A percentile compares a stretch with the other conserved stretches of the same genome.
These are phyloP conservation scores for Hydrozoanthus gracilis DNA, from an alignment of 92 coral and sea anemone species.

Conservation along the genomic window DNA sequence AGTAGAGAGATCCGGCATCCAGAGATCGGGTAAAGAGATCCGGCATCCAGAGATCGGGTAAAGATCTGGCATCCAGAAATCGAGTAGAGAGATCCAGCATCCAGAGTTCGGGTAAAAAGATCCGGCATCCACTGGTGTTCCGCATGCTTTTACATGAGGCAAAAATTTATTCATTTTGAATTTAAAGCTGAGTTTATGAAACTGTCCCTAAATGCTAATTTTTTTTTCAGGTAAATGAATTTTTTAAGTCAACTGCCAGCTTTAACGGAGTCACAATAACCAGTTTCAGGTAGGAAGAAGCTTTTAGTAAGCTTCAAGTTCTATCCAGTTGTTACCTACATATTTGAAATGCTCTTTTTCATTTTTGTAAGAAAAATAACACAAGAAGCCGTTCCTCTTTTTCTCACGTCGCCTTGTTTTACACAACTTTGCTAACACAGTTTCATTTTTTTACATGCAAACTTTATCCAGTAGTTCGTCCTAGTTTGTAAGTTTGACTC, in stretches of 20 bases:
- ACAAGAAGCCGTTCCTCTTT: not conserved
- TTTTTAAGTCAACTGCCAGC: not conserved
- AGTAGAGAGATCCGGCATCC: too few species aligned
- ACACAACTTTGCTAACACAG: not conserved
- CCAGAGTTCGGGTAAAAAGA: too few species aligned
- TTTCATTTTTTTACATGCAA: not conserved
- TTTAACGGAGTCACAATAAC: not conserved
- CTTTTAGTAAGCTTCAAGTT: not conserved
- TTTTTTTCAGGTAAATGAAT: conserved; percentile 12
- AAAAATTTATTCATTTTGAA: not conserved
- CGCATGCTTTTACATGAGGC: not conserved
- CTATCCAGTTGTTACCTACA: not conserved
- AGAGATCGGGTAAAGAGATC: too few species aligned
- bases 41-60: too few species aligned
- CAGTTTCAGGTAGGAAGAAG: not conserved
- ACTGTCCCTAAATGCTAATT: not conserved
- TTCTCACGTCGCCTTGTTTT: not conserved
- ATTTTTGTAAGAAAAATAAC: not conserved
- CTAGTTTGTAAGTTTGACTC: not conserved
- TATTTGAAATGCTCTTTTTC: not conserved
- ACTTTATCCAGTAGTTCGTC: not conserved
- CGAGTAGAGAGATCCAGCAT: too few species aligned
- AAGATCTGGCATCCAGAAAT: too few species aligned
- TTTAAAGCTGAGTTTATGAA: too few species aligned
- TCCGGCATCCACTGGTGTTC: not conserved